Base-by-base conservation (phyloP, 2,888 invertebrate species). In the Alloplasta piceator region DNA sequence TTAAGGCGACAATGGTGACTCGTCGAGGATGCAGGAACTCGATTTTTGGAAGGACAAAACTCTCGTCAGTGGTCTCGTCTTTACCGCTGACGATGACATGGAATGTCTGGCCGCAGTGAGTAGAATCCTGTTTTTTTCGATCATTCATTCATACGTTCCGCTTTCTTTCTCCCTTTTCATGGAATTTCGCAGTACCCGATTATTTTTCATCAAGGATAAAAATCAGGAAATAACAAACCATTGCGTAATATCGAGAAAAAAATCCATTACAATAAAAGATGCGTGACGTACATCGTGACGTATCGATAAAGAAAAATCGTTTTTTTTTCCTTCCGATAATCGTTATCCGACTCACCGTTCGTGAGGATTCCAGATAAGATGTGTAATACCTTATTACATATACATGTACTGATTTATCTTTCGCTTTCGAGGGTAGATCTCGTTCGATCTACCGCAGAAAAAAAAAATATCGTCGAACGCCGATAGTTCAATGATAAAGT, bases 81-180 rank as follows among this genome's bases (percentile, higher is more conserved):
- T 81, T 43, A 58, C 72, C 5, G 78, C 76, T n/a, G 87, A 87
- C 52, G 87, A 89, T n/a, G 87, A 85, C 50, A 82, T 80, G 68
- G 88, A 89, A 52, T 86, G 80, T 56, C 80, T 85, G 58, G 82
- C 79, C 41, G 84, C 86, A 3, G 89, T 89, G 78, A 87, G 89
- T 86, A 48, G 46, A 41, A 6, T 26, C 36, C 26, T 63, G 5
- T n/a, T 48, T 56, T 58, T 9, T 67, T 67, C 52, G 12, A 52
- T 50, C 38, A 50, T 48, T 64, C 39, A n/a, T 60, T 60, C 58
- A 16, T 7, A 0, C 9, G 38, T 60, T 48, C 12, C 36, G 14
- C 48, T 64, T n/a, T 5, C 5, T 12, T 9, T n/a, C 6, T 41
- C 7, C 10, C 1, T 16, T 41, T 10, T 7, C 9, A 5, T 1